These are phyloP conservation scores for Enteromius afrohamiltoni DNA, from an alignment of 2,797 vertebrate genomes.

Conservation along the genomic window DNA sequence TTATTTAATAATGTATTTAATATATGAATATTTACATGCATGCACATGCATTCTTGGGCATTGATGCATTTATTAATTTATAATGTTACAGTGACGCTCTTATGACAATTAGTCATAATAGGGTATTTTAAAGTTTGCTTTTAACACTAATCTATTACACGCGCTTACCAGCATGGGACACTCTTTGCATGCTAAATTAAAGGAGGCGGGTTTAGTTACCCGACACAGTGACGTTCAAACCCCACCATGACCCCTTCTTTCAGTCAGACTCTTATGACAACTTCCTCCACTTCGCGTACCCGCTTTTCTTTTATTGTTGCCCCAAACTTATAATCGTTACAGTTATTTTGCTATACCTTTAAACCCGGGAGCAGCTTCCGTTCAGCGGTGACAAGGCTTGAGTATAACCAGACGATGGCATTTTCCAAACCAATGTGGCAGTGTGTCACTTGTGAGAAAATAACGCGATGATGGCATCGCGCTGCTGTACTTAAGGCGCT, in stretches of 20 bases:
- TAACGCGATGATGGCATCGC: slow-evolving; percentile 64
- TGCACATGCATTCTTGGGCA: neutral
- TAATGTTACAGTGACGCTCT: neutral
- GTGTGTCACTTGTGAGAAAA: slow-evolving; percentile 38
- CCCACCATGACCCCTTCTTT: slow-evolving; percentile 42
- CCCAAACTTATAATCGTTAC: neutral
- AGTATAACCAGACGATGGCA: slow-evolving; percentile 26
- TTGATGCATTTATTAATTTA: neutral
- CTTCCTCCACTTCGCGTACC: slow-evolving; percentile 45
- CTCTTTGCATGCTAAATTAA: slow-evolving; percentile 4
- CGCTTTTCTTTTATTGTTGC: slow-evolving; percentile 39
- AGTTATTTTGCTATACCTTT: neutral
- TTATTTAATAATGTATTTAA: neutral
- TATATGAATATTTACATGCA: neutral
- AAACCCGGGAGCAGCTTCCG: neutral
- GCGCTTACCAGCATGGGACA: neutral
- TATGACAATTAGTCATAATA: neutral
- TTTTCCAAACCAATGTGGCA: slow-evolving; percentile 17
- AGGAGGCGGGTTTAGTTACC: slow-evolving; percentile 24
- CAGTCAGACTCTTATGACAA: slow-evolving; percentile 50
- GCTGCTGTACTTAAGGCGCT: slow-evolving; percentile 18
- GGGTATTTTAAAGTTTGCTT: neutral
- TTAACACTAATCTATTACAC: neutral
- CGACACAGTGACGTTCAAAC: slow-evolving; percentile 33
- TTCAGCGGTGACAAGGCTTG: slow-evolving; percentile 4